A percentile compares a stretch with the other conserved stretches of the same genome.
Evolutionary conservation across 23 tunicate species (phyloP).

Genomic region (Ciona savignyi): DNA sequence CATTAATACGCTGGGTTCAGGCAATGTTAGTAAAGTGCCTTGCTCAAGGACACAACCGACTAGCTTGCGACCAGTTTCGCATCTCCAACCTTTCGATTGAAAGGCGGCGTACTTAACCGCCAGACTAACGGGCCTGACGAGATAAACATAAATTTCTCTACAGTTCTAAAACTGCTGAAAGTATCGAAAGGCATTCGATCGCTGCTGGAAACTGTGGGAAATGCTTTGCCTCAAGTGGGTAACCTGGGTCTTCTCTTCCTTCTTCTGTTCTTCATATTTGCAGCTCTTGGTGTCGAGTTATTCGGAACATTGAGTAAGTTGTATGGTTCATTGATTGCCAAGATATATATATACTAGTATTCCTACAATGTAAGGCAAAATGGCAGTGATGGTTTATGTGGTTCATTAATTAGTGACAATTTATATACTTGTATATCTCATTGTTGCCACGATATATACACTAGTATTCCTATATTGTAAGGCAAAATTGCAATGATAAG

Average conservation of each 20-base stretch:
- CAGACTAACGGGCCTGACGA: neutral
- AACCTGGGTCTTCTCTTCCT: constrained; percentile 77
- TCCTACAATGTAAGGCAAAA: neutral
- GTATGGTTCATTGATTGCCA: neutral
- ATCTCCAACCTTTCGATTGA: too few species aligned
- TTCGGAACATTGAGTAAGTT: constrained; percentile 83
- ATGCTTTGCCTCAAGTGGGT: constrained; percentile 87
- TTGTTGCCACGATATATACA: too few species aligned
- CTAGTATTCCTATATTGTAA: neutral
- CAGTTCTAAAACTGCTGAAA: constrained; percentile 66
- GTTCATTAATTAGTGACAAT: too few species aligned
- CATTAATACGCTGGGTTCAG: too few species aligned
- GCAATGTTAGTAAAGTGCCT: too few species aligned
- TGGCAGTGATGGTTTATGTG: too few species aligned
- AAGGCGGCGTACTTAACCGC: neutral
- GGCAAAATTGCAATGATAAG: too few species aligned
- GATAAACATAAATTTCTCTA: neutral
- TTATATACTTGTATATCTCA: too few species aligned
- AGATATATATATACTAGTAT: neutral
- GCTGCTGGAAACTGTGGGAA: constrained; percentile 63
- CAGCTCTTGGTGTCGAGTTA: constrained; percentile 87
- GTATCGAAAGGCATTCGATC: constrained; percentile 76
- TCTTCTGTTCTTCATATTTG: constrained; percentile 81
- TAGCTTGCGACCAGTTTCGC: too few species aligned
- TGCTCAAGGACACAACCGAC: too few species aligned